Base-by-base conservation (phyloP, 2,797 vertebrate species). In the Betta splendens region DNA sequence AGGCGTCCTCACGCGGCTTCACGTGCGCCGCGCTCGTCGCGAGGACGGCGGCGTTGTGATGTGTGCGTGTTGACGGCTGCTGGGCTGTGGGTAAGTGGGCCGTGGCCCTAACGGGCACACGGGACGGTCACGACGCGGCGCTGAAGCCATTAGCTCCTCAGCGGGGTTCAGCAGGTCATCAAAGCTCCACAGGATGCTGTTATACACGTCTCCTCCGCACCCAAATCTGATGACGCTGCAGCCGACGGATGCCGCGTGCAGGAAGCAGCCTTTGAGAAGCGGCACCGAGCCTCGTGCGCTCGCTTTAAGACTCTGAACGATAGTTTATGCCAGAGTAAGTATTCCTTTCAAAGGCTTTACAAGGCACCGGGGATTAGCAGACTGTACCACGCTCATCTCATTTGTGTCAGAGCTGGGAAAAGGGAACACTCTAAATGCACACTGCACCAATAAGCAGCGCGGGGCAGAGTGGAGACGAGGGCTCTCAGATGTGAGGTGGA, bases 301-400 rank as follows among this genome's bases (percentile, higher is more conserved):
- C 52, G 64, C 86, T 75, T 72, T 65, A 75, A 85, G 81, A 81
- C 62, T 70, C 72, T 72, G 82, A 87, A 70, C 56, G 80, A 75
- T 78, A 75, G 83, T 89, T 87, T 85, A 84, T 85, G 75, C 80
- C 25, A 56, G 77, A 84, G 76, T 88, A 84, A 89, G 80, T 87
- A 76, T 85, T 85, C 80, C 83, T 88, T 85, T 87, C 81, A 83
- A 79, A 83, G 83, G 81, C 80, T 88, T 85, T 89, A 90, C 86
- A 87, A 84, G 84, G 74, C 84, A 71, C 80, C 38, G 57, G 86
- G 89, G 85, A 88, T 88, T 84, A 85, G 75, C 75, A 77, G 70
- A 83, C 69, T 66, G 59, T 81, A 84, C 76, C 77, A 64, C 75
- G 77, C 79, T 85, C 86, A 71, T 88, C 83, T 86, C 83, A 79